These are phyloP conservation scores for Gracilinanus agilis DNA, from an alignment of 2,113 vertebrate genomes.

Conservation along the genomic window DNA sequence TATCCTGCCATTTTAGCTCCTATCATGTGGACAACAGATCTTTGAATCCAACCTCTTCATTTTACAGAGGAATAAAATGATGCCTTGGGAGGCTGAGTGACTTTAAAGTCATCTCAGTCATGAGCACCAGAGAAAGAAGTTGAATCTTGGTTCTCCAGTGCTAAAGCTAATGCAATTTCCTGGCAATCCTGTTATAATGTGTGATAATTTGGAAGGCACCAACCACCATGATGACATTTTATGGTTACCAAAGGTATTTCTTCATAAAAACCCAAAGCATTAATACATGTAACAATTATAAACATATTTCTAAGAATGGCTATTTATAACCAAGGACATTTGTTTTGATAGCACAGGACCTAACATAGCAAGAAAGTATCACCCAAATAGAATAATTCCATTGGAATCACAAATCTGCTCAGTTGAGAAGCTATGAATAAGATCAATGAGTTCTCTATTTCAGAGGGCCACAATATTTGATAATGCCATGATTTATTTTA, in stretches of 20 bases:
- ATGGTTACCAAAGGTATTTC: neutral
- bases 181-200: neutral
- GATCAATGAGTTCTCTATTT: neutral
- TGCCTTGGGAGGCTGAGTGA: neutral
- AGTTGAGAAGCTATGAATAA: neutral
- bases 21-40: neutral
- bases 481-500: neutral
- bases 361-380: neutral
- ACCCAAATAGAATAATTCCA: neutral
- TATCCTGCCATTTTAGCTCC: too few relatives aligned
- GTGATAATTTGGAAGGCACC: neutral
- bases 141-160: neutral
- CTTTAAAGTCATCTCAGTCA: neutral
- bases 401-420: neutral
- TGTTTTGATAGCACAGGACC: neutral
- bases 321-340: neutral
- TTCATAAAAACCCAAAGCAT: neutral
- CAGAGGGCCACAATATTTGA: neutral
- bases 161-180: neutral
- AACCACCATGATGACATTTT: neutral
- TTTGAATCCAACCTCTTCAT: neutral
- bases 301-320: neutral
- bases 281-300: neutral
- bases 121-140: neutral
- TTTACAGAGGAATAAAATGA: neutral